These are phyloP conservation scores for Helogale parvula DNA, from an alignment of 2,113 vertebrate species.

Conservation along the genomic window DNA sequence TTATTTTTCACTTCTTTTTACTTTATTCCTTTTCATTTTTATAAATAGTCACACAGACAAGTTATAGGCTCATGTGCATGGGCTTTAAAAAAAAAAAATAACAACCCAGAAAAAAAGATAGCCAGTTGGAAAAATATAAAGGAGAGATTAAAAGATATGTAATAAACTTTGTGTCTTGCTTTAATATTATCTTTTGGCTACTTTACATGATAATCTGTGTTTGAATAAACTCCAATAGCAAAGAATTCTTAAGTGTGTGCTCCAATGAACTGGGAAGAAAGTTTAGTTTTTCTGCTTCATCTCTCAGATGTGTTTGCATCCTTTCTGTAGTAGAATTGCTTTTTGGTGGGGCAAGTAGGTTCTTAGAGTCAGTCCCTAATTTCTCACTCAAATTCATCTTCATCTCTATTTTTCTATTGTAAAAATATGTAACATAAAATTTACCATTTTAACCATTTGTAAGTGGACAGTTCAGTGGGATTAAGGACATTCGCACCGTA, in stretches of 20 bases:
- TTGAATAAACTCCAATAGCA: not conserved
- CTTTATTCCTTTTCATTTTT: constrained; percentile 67
- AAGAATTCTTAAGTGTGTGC: not conserved
- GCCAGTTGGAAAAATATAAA: not conserved
- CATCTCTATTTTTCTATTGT: not conserved
- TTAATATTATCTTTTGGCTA: constrained; percentile 1
- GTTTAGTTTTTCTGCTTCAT: constrained; percentile 5
- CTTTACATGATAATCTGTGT: constrained; percentile 26
- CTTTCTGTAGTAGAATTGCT: not conserved
- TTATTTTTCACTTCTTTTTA: constrained; percentile 72
- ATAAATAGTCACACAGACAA: constrained; percentile 59
- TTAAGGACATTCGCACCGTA: not conserved
- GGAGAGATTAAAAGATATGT: constrained; percentile 1
- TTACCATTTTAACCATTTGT: not conserved
- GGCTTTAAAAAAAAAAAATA: constrained; percentile 49
- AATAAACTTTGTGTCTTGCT: constrained; percentile 13
- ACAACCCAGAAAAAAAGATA: not conserved
- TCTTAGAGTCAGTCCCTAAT: constrained; percentile 25
- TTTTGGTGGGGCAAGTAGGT: not conserved
- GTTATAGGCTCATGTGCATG: not conserved
- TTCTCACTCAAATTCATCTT: constrained; percentile 32
- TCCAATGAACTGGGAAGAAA: not conserved
- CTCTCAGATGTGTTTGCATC: not conserved
- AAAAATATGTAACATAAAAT: not conserved
- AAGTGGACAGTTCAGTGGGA: not conserved